Conservation (phyloP, 2,113 vertebrate species). For the Chaetorhynchus papuensis region DNA sequence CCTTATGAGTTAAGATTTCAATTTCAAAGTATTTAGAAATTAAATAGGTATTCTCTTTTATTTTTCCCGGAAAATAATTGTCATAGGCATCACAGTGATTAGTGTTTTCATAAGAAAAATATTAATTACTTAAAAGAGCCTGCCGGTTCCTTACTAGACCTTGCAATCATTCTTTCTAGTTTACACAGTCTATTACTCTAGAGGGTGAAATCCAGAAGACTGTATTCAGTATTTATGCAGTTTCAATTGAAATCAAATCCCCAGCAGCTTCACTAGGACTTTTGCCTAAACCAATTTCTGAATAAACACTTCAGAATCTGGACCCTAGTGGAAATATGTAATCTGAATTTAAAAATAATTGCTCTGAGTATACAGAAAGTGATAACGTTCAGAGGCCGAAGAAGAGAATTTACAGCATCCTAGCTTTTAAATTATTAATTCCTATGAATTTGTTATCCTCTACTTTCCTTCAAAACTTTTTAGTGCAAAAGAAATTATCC, state of each 20-base stretch:
- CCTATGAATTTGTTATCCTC: constrained; percentile 38
- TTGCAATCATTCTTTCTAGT: neutral
- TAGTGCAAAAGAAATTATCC: neutral
- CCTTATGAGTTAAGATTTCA: constrained; percentile 32
- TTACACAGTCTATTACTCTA: neutral
- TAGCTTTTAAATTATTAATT: constrained; percentile 44
- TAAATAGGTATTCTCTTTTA: neutral
- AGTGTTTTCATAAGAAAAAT: constrained; percentile 14
- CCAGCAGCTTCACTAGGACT: neutral
- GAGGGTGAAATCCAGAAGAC: neutral
- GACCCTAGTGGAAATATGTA: constrained; percentile 7
- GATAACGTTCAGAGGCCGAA: neutral
- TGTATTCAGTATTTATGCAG: neutral
- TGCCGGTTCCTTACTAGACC: neutral
- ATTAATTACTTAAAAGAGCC: constrained; percentile 17
- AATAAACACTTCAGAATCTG: constrained; percentile 37
- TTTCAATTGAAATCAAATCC: constrained; percentile 5
- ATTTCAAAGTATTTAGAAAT: constrained; percentile 45
- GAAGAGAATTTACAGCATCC: constrained; percentile 11
- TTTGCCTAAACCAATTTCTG: constrained; percentile 39
- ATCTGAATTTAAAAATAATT: constrained; percentile 60
- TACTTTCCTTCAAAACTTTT: constrained; percentile 31
- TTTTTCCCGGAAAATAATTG: constrained; percentile 13
- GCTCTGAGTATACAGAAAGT: neutral
- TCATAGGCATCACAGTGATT: neutral